Evolutionary conservation across 2,113 vertebrate genomes (phyloP).

Genomic region (Vombatus ursinus): DNA sequence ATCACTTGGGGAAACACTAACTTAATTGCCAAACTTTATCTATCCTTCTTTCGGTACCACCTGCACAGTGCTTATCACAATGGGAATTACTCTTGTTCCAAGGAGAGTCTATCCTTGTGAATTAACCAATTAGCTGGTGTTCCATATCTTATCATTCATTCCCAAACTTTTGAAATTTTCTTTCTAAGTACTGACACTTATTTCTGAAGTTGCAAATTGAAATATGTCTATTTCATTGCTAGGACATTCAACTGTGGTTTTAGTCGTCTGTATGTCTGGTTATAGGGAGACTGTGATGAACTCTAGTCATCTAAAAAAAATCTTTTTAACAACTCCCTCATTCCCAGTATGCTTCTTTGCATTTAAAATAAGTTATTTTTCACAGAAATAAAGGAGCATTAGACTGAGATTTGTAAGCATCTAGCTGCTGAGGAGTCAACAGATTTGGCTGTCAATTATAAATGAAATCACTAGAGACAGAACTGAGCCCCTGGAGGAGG

Average conservation of each 20-base stretch:
- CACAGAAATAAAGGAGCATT: slow-evolving; percentile 27
- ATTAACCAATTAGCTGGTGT: slow-evolving; percentile 69
- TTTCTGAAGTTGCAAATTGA: slow-evolving; percentile 70
- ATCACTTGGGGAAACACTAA: slow-evolving; percentile 67
- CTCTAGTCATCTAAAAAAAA: slow-evolving; percentile 37
- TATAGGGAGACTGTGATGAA: slow-evolving; percentile 33
- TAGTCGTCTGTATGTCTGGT: slow-evolving; percentile 41
- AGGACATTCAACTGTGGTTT: slow-evolving; percentile 65
- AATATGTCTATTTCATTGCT: slow-evolving; percentile 67
- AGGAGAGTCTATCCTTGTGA: slow-evolving; percentile 72
- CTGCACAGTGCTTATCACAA: slow-evolving; percentile 70
- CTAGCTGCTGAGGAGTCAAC: slow-evolving; percentile 20
- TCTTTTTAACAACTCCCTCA: slow-evolving; percentile 7
- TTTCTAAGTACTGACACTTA: slow-evolving; percentile 55
- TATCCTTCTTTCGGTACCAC: slow-evolving; percentile 55
- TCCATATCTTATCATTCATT: slow-evolving; percentile 64
- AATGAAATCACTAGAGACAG: not conserved
- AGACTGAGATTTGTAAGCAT: slow-evolving; percentile 9
- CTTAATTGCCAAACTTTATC: slow-evolving; percentile 76
- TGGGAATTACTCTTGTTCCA: slow-evolving; percentile 72
- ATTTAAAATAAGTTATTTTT: slow-evolving; percentile 1
- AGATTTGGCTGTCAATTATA: not conserved
- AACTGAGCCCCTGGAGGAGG: not conserved
- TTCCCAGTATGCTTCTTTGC: not conserved
- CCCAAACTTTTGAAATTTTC: slow-evolving; percentile 44